Evolutionary conservation across 1,140 invertebrate genomes (phyloP).

Genomic region (Lasioglossum baleicum): DNA sequence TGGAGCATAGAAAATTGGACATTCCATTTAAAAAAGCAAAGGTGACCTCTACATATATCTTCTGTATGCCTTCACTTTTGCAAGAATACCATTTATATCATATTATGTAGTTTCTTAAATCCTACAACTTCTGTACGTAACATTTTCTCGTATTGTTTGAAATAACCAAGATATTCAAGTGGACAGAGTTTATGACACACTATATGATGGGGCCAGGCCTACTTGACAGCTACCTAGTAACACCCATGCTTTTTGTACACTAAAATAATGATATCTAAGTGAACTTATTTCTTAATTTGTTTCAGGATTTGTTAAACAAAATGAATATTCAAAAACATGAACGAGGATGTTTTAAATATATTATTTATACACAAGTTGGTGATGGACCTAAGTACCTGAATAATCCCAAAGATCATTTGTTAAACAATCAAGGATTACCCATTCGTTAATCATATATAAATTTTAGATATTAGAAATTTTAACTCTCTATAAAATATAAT

Average conservation of each 20-base stretch:
- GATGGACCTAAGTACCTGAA: conserved; percentile 83
- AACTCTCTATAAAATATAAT: neutral
- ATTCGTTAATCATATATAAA: conserved; percentile 34
- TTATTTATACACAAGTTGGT: conserved; percentile 91
- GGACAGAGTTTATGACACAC: too few species aligned
- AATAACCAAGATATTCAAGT: too few species aligned
- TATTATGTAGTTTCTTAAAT: too few species aligned
- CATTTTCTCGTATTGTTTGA: too few species aligned
- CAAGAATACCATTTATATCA: too few species aligned
- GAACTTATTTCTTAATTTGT: conserved; percentile 30
- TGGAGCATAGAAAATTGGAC: too few species aligned
- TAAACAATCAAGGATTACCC: conserved; percentile 72
- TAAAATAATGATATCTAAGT: neutral
- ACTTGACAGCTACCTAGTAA: too few species aligned
- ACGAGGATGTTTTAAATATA: conserved; percentile 86
- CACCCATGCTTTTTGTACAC: neutral
- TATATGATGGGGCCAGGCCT: too few species aligned
- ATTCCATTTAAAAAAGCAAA: too few species aligned
- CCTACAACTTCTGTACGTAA: too few species aligned
- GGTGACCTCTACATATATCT: too few species aligned
- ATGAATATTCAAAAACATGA: conserved; percentile 76
- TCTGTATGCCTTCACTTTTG: too few species aligned
- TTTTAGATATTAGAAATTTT: neutral
- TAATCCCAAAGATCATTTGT: conserved; percentile 81
- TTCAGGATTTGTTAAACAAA: conserved; percentile 76